phyloP scores from a whole-genome alignment of 2,797 vertebrate genomes.

The Sarcoramphus papa region DNA sequence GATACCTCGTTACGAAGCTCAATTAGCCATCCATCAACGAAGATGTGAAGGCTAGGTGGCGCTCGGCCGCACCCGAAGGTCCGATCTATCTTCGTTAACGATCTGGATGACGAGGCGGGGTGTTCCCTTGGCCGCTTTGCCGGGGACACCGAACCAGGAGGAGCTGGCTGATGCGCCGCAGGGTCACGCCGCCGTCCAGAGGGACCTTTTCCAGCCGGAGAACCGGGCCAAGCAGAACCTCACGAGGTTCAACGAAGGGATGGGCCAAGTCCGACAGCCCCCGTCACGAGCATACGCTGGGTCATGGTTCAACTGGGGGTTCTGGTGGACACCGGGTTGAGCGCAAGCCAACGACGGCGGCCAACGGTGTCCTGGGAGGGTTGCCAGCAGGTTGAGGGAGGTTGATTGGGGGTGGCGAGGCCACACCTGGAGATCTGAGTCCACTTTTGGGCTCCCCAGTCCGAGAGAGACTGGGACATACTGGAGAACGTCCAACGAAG shows the following conservation, averaged over 20 bases:
- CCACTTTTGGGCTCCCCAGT: too few relatives aligned
- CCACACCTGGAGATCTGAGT: neutral
- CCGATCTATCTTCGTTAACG: fast-evolving
- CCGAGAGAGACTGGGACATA: neutral
- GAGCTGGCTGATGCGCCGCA: fast-evolving
- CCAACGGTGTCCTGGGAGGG: neutral
- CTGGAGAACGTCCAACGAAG: neutral
- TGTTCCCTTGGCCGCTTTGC: neutral
- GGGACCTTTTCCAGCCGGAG: neutral
- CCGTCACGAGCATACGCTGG: fast-evolving
- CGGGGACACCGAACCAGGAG: neutral
- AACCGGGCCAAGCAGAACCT: neutral
- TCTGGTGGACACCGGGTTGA: neutral
- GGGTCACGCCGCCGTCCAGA: fast-evolving
- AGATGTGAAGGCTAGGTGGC: fast-evolving
- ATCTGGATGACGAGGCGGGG: neutral
- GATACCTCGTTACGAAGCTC: fast-evolving
- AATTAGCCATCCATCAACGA: fast-evolving
- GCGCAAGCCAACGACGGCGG: neutral
- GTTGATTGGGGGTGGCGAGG: neutral
- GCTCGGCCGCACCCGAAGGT: neutral
- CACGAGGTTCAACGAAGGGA: fast-evolving
- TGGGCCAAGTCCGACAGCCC: too few relatives aligned
- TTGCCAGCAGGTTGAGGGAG: neutral
- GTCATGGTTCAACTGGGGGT: fast-evolving